Evolutionary conservation across 2,797 vertebrate species (phyloP), one percentile per base, ranked within the genome.

Genomic region (Vespertilio murinus): DNA sequence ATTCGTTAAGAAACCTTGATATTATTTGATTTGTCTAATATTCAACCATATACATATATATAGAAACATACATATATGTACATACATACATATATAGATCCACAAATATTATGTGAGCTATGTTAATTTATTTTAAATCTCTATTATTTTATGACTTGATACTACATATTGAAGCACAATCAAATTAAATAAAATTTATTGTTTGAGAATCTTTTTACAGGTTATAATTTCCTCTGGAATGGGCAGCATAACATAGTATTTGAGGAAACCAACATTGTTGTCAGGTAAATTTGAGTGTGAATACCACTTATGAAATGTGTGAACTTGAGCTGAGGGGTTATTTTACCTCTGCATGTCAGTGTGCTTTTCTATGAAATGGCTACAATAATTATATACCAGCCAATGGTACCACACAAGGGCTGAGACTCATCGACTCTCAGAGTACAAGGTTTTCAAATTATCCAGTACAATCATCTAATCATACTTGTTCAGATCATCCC

Each of bases 141-240:
- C 38, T 86, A 45, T 88, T 69, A 40, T 28, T 82, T 85, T 77
- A 42, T 65, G 28, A 74, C 23, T 88, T 93, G 59, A 59, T 65
- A 79, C 3, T 91, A 61, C 45, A 52, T 35, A 54, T 23, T 38
- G 22, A 67, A 35, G 54, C 52, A 90, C 84, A 59, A 59, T 83
- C 8, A 93, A 96, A 75, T 86, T 65, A 90, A 92, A 91, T 83
- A 52, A 42, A 79, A 77, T 71, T 35, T 84, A 38, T n/a, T 52
- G 5, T 38, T 82, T 83, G 40, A 77, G 45, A 78, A 56, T 56
- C 78, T 91, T 64, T 64, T 78, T 2, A 88, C n/a, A 11, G 40
- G 56, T 85, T 77, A 84, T 2, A 70, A 22, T 81, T 88, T 78
- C 22, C 40, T 65, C 9, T 33, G 49, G 12, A 16, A 84, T 22